Evolutionary conservation across 2,113 vertebrate species (phyloP), one percentile per base, ranked within the genome.

Genomic region (Coregonus clupeaformis): DNA sequence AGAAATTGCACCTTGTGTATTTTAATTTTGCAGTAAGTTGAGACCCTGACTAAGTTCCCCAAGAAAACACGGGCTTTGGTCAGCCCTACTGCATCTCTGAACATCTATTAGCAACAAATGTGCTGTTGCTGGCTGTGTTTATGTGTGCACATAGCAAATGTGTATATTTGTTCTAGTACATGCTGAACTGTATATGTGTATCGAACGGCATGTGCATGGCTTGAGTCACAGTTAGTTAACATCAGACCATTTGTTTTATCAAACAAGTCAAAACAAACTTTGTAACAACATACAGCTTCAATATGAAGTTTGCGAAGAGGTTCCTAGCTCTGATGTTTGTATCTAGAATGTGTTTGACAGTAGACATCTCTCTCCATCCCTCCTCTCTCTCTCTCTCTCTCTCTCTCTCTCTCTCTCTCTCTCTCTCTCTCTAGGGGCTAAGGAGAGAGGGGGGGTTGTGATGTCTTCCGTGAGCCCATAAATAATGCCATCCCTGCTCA

Each of bases 401-500:
- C 14, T 16, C 22, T 4, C 57, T 29, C n/a, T 60, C 62, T 64
- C 7, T 29, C 20, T 60, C 27, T 45, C 68, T 42, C 49, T 52
- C 29, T 74, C 59, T 64, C 20, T 76, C 80, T 45, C 74, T 68
- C 18, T 49, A 67, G 70, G 63, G n/a, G 25, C 45, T 14, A 47
- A 5, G 70, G 30, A 76, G 84, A 65, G 78, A 81, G 69, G 64
- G 60, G 76, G 74, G 68, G 71, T 75, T 77, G 78, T 78, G 84
- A 84, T 86, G 85, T 89, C 87, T 90, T 88, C 87, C 68, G 13
- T 64, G 77, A 69, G 73, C 75, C 86, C 88, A 85, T 93, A 92
- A 93, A 92, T 92, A 91, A 91, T 81, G 89, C 83, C 27, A 42
- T 78, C 77, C 80, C 80, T 70, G 81, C 82, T 88, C 77, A 32